These are phyloP conservation scores for Cynodonichthys magdalenae DNA, from an alignment of 2,797 vertebrate species.

Conservation along the genomic window DNA sequence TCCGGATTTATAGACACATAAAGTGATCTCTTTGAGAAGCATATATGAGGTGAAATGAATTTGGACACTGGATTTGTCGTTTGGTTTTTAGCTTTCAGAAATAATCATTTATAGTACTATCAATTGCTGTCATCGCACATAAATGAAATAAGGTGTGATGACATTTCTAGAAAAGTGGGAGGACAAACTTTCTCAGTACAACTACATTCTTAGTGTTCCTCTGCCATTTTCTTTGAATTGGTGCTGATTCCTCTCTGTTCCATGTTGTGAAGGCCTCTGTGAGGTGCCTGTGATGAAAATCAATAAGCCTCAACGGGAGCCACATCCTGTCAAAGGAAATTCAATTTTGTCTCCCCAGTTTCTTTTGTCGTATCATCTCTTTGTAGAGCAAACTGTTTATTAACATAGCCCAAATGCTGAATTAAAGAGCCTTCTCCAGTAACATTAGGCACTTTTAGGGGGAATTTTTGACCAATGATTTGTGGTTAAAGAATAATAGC, in stretches of 20 bases:
- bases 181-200: conserved; percentile 65
- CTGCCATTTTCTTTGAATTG: conserved; percentile 79
- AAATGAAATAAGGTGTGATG: conserved; percentile 67
- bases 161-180: conserved; percentile 66
- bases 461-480: conserved; percentile 38
- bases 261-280: conserved; percentile 81
- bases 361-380: conserved; percentile 82
- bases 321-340: conserved; percentile 85
- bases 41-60: conserved; percentile 30
- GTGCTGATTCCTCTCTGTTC: conserved; percentile 77
- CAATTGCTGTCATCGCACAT: conserved; percentile 38
- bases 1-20: conserved; percentile 52
- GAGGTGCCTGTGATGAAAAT: conserved; percentile 83
- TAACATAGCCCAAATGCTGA: conserved; percentile 78
- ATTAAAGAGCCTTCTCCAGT: conserved; percentile 70
- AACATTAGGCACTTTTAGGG: conserved; percentile 47
- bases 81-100: conserved; percentile 15
- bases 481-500: conserved; percentile 35
- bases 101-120: conserved; percentile 24
- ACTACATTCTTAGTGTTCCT: conserved; percentile 73
- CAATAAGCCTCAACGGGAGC: conserved; percentile 83
- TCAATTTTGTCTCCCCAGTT: conserved; percentile 79
- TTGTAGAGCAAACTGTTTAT: conserved; percentile 81
- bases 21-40: conserved; percentile 38
- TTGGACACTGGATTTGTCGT: conserved; percentile 27